Base-by-base conservation (phyloP, 1,140 invertebrate genomes). In the Drosophila sproati region DNA sequence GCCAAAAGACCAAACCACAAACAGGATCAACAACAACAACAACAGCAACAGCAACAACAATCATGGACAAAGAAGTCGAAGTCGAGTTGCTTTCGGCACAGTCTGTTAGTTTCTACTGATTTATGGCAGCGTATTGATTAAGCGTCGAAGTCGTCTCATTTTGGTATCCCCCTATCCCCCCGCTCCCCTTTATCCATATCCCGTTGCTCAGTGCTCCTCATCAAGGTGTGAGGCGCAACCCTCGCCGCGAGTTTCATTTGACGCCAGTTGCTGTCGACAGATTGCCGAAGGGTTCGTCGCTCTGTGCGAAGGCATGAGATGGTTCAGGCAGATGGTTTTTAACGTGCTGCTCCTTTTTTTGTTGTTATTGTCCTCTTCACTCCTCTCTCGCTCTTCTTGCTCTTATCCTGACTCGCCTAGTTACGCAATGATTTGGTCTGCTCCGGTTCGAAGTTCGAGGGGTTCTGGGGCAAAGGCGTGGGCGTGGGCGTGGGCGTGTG, bases 121-220 rank as follows among this genome's bases (percentile, higher is more conserved):
- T 77, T 77, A 77, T 77, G 74, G 62, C 37, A 66, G 43, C n/a
- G 74, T 77, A 77, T 77, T 77, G 74, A 77, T 77, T 77, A 73
- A 66, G 69, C 61, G 54, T 45, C 61, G 54, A n/a, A 52, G 55
- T 62, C 39, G 48, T 48, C 45, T 60, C 29, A 12, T 6, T 29
- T n/a, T n/a, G 12, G 3, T 39, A 39, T 32, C 1, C 7, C 35
- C 20, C 37, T 3, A 0, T 7, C 51, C 29, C 8, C 1, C 43
- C 12, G 12, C 12, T n/a, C 5, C 8, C 64, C 10, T 34, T 20
- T 20, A 20, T 5, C n/a, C 54, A 31, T 3, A 52, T 8, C 8
- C 5, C 28, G 3, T 43, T 20, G 20, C 20, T 20, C 20, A 20
- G 20, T 20, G 20, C 39, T 43, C n/a, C 39, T 43, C 7, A 3